Base-by-base conservation (phyloP, 64 coral and sea anemone species). In the Dendronephthya gigantea region DNA sequence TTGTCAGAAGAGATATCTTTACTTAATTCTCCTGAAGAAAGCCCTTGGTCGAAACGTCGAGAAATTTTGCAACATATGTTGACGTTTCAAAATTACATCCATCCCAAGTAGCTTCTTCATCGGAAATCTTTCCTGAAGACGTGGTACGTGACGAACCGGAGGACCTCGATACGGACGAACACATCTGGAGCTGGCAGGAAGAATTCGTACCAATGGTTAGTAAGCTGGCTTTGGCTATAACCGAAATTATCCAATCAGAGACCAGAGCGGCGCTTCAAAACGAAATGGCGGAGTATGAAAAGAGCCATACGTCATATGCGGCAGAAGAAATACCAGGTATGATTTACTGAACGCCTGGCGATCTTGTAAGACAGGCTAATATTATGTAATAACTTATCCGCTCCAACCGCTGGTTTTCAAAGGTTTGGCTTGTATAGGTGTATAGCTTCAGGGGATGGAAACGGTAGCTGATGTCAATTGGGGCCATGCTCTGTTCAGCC, bases 191-290 rank as follows among this genome's bases (percentile, higher is more conserved):
- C 0, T 89, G 88, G 88, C 35, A 83, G n/a, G 88, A 89, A 35
- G 88, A 89, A 39, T 89, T 89, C 41, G 84, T 84, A 23, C 39
- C 50, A 33, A 62, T 89, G 39, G 62, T 83, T 16, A 84, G 55
- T 37, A 89, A 83, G 35, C 83, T 89, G 83, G 83, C 88, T 66
- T 47, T 84, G 31, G 56, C 52, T 43, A 83, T 89, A 48, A 83
- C 81, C 69, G 88, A 83, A 4, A 69, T 82, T 62, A 89, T 89
- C 51, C 83, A 89, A 66, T 83, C 83, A 50, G 48, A 82, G 25
- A 83, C 81, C 19, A 65, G 70, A 33, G 17, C 35, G 8, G 83
- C 55, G 12, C 47, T 84, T 48, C 81, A 89, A 16, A 83, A 83
- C 22, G 88, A 89, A 70, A 62, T 39, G 29, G 48, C 83, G 27